Percentiles rank a stretch among this genome's conserved stretches.
These are phyloP conservation scores for Eulemur rubriventer DNA, from an alignment of 2,797 vertebrate genomes.

Conservation along the genomic window DNA sequence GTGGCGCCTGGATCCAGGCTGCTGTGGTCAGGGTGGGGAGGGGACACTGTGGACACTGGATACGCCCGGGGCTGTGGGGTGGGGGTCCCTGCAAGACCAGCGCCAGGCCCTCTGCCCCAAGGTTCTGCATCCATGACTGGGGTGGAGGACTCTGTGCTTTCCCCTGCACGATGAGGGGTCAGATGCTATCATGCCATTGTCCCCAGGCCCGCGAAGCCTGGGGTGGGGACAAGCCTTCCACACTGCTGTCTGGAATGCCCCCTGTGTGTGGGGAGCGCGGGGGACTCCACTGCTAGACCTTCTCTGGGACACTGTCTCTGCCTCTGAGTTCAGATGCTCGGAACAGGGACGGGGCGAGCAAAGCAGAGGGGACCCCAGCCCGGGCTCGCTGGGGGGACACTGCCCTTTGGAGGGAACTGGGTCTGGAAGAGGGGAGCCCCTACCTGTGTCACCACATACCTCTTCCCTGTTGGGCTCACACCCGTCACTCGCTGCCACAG, in stretches of 20 bases:
- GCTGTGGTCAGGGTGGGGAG: background rate
- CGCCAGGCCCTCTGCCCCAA: background rate
- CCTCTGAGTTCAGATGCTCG: background rate
- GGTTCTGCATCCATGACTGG: background rate
- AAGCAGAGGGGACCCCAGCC: background rate
- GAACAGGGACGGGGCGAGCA: background rate
- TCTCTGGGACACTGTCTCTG: background rate
- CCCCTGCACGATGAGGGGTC: background rate
- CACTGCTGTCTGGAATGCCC: background rate
- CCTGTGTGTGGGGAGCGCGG: fast-evolving
- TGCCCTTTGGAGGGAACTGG: background rate
- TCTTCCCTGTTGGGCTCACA: background rate
- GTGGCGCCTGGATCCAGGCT: background rate
- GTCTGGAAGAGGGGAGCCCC: background rate
- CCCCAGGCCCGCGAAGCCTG: background rate
- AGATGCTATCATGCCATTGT: too few relatives aligned
- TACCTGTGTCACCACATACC: background rate
- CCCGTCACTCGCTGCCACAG: background rate
- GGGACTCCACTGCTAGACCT: background rate
- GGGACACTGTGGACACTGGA: background rate
- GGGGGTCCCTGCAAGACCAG: background rate
- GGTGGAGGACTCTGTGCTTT: background rate
- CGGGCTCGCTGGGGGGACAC: background rate
- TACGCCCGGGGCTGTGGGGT: background rate
- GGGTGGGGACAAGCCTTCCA: background rate